Percentiles rank a stretch among this genome's conserved stretches.
These are phyloP conservation scores for Ecliptopera silaceata DNA, from an alignment of 2,888 invertebrate genomes.

Conservation along the genomic window DNA sequence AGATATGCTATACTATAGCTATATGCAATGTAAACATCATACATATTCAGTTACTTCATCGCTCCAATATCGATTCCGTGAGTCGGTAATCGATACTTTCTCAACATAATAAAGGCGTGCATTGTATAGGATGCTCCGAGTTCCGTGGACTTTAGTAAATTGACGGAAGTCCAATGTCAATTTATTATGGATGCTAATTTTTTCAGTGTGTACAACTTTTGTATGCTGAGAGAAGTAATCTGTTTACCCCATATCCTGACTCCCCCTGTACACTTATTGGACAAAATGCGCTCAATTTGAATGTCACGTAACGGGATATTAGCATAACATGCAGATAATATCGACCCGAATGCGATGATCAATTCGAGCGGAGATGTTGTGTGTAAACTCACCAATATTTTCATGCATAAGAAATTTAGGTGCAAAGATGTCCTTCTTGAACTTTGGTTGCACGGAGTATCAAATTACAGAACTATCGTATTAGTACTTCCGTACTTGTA, in stretches of 20 bases:
- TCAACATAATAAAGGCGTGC: not conserved
- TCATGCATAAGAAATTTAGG: no score
- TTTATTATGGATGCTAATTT: no score
- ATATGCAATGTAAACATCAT: constrained; percentile 3
- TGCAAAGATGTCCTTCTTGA: no score
- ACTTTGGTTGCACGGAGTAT: no score
- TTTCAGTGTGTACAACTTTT: no score
- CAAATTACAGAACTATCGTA: no score
- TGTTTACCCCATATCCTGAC: not conserved
- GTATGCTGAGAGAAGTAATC: not conserved
- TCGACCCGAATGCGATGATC: not conserved
- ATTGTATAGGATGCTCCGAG: not conserved
- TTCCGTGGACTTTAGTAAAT: no score
- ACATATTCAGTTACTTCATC: constrained; percentile 22
- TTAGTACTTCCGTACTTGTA: no score
- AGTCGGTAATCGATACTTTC: constrained; percentile 22
- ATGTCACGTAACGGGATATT: constrained; percentile 32
- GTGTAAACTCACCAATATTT: not conserved
- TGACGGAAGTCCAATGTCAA: no score
- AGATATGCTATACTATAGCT: not conserved
- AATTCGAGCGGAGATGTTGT: not conserved
- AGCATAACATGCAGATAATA: constrained; percentile 30
- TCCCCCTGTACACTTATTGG: constrained; percentile 27
- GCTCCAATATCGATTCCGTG: constrained; percentile 26
- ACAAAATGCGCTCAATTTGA: constrained; percentile 18